Percentiles rank a stretch among this genome's conserved stretches.
phyloP scores from a whole-genome alignment of 2,888 invertebrate genomes.

The Sialis lutaria region DNA sequence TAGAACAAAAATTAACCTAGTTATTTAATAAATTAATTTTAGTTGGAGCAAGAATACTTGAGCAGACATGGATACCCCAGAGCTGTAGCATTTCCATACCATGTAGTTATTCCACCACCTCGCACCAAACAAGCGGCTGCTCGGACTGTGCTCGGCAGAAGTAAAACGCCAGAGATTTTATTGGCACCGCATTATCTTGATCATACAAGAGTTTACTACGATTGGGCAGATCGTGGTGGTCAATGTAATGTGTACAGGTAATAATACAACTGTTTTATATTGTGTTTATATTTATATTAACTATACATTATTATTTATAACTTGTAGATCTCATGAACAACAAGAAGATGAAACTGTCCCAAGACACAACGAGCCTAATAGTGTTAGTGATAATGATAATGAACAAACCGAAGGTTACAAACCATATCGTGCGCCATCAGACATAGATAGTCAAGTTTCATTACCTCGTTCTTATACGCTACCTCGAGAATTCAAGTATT shows the following conservation, averaged over 20 bases:
- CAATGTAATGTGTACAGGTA: conserved; percentile 15
- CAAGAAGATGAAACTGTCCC: conserved; percentile 4
- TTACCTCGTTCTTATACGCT: conserved; percentile 71
- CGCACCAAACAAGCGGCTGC: conserved; percentile 27
- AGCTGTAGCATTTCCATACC: conserved; percentile 20
- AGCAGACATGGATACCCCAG: no score
- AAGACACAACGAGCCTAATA: conserved; percentile 10
- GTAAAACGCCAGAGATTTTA: conserved; percentile 62
- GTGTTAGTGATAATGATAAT: conserved; percentile 9
- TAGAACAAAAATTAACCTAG: no score
- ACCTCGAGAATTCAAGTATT: conserved; percentile 72
- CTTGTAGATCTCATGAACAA: conserved; percentile 4
- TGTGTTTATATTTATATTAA: conserved; percentile 2
- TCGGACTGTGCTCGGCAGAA: conserved; percentile 29
- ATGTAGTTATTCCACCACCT: conserved; percentile 32
- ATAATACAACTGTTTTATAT: neutral
- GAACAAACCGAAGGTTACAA: conserved; percentile 18
- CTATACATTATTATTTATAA: no score
- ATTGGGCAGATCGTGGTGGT: conserved; percentile 26
- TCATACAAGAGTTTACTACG: conserved; percentile 24
- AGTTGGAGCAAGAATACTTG: no score
- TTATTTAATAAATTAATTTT: no score
- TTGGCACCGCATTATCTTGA: conserved; percentile 57
- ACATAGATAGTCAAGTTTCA: conserved; percentile 64
- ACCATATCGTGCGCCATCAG: conserved; percentile 41